These are phyloP conservation scores for Squalus acanthias DNA, from an alignment of 2,797 vertebrate genomes.

Conservation along the genomic window DNA sequence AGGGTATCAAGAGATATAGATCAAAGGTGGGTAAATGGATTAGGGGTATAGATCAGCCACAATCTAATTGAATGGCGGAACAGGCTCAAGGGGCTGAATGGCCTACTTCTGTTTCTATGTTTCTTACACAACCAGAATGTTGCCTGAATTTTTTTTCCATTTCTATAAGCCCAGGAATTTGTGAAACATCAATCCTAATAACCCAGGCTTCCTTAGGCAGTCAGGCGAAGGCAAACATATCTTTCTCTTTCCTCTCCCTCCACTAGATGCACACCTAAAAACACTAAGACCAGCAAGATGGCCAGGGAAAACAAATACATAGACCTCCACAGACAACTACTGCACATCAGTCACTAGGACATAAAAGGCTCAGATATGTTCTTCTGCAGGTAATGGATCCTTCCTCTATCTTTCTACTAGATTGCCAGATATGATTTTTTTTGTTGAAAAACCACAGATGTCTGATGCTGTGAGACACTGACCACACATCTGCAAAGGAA, in stretches of 20 bases:
- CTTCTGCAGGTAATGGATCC: neutral
- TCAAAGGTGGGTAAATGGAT: neutral
- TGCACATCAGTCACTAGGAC: neutral
- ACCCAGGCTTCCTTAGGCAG: neutral
- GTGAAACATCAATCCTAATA: neutral
- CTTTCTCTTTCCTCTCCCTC: too few relatives aligned
- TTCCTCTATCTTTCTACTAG: neutral
- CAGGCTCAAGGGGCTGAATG: neutral
- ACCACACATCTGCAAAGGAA: neutral
- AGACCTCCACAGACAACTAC: neutral
- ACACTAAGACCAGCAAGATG: neutral
- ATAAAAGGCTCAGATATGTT: neutral
- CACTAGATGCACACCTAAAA: neutral
- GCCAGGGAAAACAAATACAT: neutral
- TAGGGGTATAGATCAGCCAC: neutral
- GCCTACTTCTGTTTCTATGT: neutral
- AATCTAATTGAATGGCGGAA: neutral
- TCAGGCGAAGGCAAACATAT: neutral
- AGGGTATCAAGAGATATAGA: neutral
- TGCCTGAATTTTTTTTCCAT: neutral
- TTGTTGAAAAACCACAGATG: neutral
- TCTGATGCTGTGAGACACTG: neutral
- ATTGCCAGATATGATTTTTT: neutral
- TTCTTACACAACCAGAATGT: neutral
- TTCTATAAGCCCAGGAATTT: neutral